A percentile compares a stretch with the other conserved stretches of the same genome.
Evolutionary conservation across 2,888 invertebrate genomes (phyloP).

Genomic region (Caradrina clavipalpis): DNA sequence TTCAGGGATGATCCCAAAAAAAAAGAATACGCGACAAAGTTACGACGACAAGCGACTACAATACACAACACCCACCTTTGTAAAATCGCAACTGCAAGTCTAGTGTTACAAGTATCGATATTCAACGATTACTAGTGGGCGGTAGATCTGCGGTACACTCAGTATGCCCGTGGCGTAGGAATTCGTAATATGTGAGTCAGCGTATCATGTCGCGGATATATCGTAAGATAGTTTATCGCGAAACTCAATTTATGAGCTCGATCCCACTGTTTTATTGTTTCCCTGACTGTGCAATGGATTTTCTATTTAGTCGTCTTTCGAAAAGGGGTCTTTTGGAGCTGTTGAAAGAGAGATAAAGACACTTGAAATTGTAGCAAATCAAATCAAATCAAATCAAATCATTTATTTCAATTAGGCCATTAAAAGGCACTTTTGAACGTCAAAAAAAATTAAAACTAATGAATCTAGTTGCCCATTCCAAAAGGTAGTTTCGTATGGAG

Average conservation of each 20-base stretch:
- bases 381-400: no score
- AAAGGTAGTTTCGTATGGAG: no score
- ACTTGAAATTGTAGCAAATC: no score
- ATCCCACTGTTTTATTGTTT: conserved; percentile 58
- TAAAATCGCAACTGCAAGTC: conserved; percentile 26
- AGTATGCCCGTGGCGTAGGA: conserved; percentile 52
- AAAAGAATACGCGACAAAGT: background rate
- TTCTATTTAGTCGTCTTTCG: conserved; percentile 27
- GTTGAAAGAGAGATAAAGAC: background rate
- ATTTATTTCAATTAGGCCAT: no score
- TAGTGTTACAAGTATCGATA: conserved; percentile 54
- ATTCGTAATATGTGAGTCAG: conserved; percentile 64
- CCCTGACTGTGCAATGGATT: conserved; percentile 26
- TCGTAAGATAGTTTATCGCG: conserved; percentile 59
- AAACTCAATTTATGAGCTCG: conserved; percentile 52
- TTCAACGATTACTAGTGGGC: conserved; percentile 53
- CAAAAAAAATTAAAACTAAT: no score
- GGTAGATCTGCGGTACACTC: conserved; percentile 41
- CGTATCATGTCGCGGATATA: conserved; percentile 57
- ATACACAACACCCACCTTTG: background rate
- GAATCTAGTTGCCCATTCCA: no score
- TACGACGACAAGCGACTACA: background rate
- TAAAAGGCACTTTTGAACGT: no score
- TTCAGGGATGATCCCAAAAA: no score
- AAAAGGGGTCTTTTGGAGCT: conserved; percentile 10